Conservation (phyloP, 2,113 vertebrate species). For the Malaclemys terrapin region DNA sequence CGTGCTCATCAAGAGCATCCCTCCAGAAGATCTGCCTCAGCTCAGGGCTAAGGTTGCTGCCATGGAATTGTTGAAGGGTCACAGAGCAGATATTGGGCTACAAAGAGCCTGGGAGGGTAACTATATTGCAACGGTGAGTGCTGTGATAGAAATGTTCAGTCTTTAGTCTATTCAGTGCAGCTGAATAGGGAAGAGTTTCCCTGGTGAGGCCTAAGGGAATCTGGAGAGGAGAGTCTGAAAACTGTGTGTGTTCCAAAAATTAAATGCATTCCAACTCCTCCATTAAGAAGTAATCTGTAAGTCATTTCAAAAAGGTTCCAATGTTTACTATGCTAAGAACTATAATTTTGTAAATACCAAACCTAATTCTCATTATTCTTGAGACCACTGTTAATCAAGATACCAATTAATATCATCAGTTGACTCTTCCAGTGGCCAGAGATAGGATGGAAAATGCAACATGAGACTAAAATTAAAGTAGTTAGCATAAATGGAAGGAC, state of each 20-base stretch:
- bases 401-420: neutral
- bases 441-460: neutral
- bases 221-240: rapidly evolving
- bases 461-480: neutral
- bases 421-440: neutral
- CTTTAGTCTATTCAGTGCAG: too few species aligned
- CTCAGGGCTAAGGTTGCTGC: conserved; percentile 94
- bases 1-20: conserved; percentile 90
- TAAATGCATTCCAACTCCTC: neutral
- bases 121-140: conserved; percentile 88
- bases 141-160: neutral
- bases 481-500: neutral
- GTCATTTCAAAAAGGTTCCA: neutral
- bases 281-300: neutral
- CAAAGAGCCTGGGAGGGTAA: conserved; percentile 95
- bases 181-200: neutral
- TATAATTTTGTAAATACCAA: neutral
- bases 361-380: neutral
- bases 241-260: neutral
- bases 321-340: neutral
- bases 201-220: rapidly evolving
- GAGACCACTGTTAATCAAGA: neutral
- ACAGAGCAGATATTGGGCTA: conserved; percentile 90
- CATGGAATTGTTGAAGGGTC: conserved; percentile 93
- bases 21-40: conserved; percentile 88